Evolutionary conservation across 1,140 invertebrate genomes (phyloP).

Genomic region (Teleogryllus occipitalis): DNA sequence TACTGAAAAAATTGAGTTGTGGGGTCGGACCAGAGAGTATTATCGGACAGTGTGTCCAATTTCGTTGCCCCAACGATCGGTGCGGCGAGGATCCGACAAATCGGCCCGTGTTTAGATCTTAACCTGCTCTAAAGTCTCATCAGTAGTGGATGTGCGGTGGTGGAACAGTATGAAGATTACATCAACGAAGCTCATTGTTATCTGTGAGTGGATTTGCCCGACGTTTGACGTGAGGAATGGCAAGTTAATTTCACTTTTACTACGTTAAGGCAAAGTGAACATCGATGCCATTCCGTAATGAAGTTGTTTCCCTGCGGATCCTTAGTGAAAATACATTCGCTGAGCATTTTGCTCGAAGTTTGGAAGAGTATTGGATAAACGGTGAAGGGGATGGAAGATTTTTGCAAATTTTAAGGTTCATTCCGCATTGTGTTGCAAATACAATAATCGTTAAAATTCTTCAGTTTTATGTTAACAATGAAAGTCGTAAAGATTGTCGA

Average conservation of each 20-base stretch:
- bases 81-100: no score
- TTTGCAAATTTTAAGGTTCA: not conserved
- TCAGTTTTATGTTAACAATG: not conserved
- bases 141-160: no score
- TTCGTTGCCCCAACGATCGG: no score
- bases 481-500: not conserved
- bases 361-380: not conserved
- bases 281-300: not conserved
- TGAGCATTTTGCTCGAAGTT: not conserved
- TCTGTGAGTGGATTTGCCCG: not conserved
- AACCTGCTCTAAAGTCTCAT: no score
- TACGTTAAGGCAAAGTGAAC: not conserved
- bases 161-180: no score
- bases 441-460: not conserved
- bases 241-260: not conserved
- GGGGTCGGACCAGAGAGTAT: no score
- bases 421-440: not conserved
- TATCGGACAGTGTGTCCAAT: no score
- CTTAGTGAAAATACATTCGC: not conserved
- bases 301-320: not conserved
- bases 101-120: no score
- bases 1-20: no score
- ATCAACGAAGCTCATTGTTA: no score
- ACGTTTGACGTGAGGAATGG: not conserved
- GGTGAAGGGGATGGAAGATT: not conserved